Percentiles rank a stretch among this genome's conserved stretches.
Conservation (phyloP, 1,140 invertebrate genomes). For the Bilobella aurantiaca region DNA sequence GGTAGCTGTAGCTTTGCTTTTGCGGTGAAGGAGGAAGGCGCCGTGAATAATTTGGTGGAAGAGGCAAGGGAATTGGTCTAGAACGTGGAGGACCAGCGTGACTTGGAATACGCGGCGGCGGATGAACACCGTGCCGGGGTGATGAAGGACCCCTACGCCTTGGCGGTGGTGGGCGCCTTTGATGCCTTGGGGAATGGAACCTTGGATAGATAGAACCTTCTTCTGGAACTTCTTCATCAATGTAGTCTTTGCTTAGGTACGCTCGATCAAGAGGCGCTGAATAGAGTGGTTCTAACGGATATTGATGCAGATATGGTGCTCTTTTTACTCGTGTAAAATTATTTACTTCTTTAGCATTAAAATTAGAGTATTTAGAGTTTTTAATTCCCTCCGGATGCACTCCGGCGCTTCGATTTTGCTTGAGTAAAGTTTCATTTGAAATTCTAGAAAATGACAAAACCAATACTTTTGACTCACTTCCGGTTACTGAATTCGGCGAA, state of each 20-base stretch:
- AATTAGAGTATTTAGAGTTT: too few relatives aligned
- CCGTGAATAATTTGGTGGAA: background rate
- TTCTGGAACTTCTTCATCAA: background rate
- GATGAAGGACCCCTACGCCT: background rate
- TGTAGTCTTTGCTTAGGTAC: background rate
- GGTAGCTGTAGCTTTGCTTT: constrained; percentile 24
- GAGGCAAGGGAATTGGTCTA: background rate
- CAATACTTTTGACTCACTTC: background rate
- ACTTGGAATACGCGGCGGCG: background rate
- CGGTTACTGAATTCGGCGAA: background rate
- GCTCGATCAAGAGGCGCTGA: background rate
- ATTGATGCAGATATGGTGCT: background rate
- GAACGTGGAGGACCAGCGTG: background rate
- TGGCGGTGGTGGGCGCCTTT: background rate
- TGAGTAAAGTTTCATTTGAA: too few relatives aligned
- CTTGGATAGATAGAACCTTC: background rate
- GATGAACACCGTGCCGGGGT: background rate
- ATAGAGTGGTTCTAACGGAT: background rate
- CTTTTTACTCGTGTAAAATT: constrained; percentile 9
- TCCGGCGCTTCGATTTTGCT: background rate
- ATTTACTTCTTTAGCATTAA: background rate
- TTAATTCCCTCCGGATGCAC: too few relatives aligned
- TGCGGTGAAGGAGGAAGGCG: background rate
- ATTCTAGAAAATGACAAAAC: too few relatives aligned
- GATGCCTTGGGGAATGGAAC: background rate